Evolutionary conservation across 2,113 vertebrate species (phyloP).

Genomic region (Todiramphus chloris): DNA sequence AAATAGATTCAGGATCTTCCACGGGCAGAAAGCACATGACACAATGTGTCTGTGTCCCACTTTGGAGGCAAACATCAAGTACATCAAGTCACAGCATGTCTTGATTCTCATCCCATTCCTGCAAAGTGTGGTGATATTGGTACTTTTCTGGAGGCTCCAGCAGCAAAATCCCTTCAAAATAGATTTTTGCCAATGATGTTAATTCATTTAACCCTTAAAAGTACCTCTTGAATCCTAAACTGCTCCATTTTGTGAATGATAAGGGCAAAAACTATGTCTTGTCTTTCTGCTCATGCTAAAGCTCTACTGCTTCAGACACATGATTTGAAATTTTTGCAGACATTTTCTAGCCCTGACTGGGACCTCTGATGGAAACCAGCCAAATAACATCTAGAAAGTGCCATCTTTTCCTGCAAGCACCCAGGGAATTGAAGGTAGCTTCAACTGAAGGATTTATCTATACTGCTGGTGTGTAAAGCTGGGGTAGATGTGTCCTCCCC

Average conservation of each 20-base stretch:
- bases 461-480: not conserved
- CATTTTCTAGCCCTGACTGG: not conserved
- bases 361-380: not conserved
- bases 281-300: not conserved
- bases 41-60: not conserved
- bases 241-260: not conserved
- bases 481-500: not conserved
- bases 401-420: not conserved
- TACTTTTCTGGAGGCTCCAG: not conserved
- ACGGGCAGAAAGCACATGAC: not conserved
- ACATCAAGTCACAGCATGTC: not conserved
- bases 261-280: not conserved
- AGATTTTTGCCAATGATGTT: not conserved
- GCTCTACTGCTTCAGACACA: not conserved
- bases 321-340: not conserved
- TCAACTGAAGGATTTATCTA: not conserved
- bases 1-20: conserved; percentile 82
- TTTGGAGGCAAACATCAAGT: not conserved
- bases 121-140: not conserved
- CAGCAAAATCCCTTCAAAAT: not conserved
- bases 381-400: not conserved
- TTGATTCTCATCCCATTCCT: not conserved
- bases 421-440: not conserved
- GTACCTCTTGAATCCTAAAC: not conserved
- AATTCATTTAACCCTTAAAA: not conserved